Evolutionary conservation across 2,113 vertebrate species (phyloP).

Genomic region (Pseudois nayaur): DNA sequence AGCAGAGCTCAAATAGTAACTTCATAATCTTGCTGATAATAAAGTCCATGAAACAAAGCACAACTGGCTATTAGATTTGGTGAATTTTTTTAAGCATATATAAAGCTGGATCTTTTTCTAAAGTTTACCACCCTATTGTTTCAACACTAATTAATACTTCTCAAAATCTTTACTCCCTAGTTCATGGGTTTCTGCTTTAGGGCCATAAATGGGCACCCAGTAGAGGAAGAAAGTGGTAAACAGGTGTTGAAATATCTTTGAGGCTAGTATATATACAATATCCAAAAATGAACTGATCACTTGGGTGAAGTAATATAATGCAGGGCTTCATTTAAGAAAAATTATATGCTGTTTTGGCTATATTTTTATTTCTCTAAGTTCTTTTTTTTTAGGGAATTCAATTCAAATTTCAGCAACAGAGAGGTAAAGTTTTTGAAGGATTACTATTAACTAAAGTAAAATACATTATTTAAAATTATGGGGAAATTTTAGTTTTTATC

Average conservation of each 20-base stretch:
- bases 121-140: slow-evolving; percentile 24
- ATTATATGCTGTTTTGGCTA: neutral
- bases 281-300: slow-evolving; percentile 29
- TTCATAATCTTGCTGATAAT: neutral
- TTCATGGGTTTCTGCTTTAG: neutral
- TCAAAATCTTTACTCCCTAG: slow-evolving; percentile 26
- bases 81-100: neutral
- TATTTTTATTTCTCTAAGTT: slow-evolving; percentile 14
- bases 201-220: slow-evolving; percentile 32
- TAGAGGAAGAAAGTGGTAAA: slow-evolving; percentile 8
- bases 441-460: neutral
- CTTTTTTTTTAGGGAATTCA: neutral
- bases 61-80: neutral
- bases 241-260: slow-evolving; percentile 33
- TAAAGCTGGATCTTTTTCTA: neutral
- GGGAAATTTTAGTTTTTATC: slow-evolving; percentile 19
- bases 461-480: neutral
- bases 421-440: neutral
- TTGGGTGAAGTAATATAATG: slow-evolving; percentile 16
- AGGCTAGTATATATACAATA: slow-evolving; percentile 20
- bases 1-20: neutral
- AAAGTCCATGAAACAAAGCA: slow-evolving; percentile 24
- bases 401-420: slow-evolving; percentile 6
- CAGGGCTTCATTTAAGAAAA: slow-evolving; percentile 17
- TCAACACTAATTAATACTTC: slow-evolving; percentile 36